Percentiles rank a stretch among this genome's conserved stretches.
These are phyloP conservation scores for Batillaria attramentaria DNA, from an alignment of 1,140 invertebrate species.

Conservation along the genomic window DNA sequence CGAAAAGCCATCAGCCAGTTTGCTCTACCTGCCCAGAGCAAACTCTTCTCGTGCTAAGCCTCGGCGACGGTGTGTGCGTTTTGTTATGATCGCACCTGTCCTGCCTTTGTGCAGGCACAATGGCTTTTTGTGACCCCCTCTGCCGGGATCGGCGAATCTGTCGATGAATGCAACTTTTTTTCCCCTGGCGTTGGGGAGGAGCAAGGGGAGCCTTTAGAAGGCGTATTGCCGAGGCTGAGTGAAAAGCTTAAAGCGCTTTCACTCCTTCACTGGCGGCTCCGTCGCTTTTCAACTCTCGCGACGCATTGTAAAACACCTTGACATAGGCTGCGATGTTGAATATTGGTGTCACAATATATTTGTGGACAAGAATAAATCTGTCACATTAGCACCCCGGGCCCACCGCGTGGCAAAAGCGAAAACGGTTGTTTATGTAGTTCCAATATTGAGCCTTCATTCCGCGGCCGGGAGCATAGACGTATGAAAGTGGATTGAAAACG, in stretches of 20 bases:
- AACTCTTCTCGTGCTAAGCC: background rate
- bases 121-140: constrained; percentile 24
- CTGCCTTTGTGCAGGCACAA: constrained; percentile 25
- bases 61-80: constrained; percentile 8
- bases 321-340: constrained; percentile 19
- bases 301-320: background rate
- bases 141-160: constrained; percentile 7
- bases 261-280: background rate
- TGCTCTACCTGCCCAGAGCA: constrained; percentile 16
- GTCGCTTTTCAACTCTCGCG: background rate
- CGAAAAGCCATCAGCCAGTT: background rate
- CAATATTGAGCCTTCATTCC: constrained; percentile 30
- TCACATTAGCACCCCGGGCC: constrained; percentile 29
- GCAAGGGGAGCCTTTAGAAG: constrained; percentile 13
- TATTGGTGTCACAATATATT: constrained; percentile 32
- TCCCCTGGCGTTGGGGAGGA: background rate
- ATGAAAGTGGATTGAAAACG: constrained; percentile 34
- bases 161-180: constrained; percentile 5
- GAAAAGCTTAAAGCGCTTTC: no score
- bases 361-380: constrained; percentile 36
- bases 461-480: background rate
- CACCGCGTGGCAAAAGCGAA: constrained; percentile 11
- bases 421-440: constrained; percentile 32
- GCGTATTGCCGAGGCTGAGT: no score
- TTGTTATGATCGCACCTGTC: constrained; percentile 33